A percentile compares a stretch with the other conserved stretches of the same genome.
Evolutionary conservation across 2,797 vertebrate species (phyloP).

Genomic region (Alca torda): DNA sequence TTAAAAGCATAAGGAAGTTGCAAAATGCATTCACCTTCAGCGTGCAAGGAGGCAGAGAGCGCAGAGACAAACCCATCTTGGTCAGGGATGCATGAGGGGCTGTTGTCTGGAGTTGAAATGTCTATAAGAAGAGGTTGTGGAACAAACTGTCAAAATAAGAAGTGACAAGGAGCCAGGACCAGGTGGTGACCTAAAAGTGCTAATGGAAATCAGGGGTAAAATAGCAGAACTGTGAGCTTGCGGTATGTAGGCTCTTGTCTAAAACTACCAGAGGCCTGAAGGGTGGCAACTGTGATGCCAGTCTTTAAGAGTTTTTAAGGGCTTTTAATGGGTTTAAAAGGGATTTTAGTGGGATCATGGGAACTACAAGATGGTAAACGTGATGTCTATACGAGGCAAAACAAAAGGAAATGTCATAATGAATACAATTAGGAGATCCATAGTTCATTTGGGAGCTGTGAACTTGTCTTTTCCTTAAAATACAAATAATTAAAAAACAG

Average conservation of each 20-base stretch:
- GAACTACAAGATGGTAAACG: not conserved
- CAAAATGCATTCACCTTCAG: not conserved
- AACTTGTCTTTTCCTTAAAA: not conserved
- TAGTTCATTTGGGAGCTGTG: not conserved
- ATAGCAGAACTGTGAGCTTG: not conserved
- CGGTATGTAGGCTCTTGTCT: not conserved
- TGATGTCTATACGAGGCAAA: not conserved
- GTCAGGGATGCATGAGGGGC: not conserved
- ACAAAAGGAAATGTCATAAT: not conserved
- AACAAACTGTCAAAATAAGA: not conserved
- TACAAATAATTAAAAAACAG: not conserved
- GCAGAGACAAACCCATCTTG: not conserved
- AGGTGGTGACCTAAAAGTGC: not conserved
- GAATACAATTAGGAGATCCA: not conserved
- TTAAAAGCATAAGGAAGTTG: not conserved
- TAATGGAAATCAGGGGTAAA: not conserved
- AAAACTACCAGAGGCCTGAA: not conserved
- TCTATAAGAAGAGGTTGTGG: not conserved
- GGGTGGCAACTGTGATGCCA: not conserved
- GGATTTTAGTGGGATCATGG: not conserved
- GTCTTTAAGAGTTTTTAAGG: not conserved
- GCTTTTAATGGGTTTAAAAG: not conserved
- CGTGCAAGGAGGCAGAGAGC: not conserved
- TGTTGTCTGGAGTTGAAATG: not conserved
- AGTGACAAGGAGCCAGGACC: not conserved